Percentiles rank a stretch among this genome's conserved stretches.
These are phyloP conservation scores for Agonopterix alstromeriana DNA, from an alignment of 2,888 invertebrate species.

Conservation along the genomic window DNA sequence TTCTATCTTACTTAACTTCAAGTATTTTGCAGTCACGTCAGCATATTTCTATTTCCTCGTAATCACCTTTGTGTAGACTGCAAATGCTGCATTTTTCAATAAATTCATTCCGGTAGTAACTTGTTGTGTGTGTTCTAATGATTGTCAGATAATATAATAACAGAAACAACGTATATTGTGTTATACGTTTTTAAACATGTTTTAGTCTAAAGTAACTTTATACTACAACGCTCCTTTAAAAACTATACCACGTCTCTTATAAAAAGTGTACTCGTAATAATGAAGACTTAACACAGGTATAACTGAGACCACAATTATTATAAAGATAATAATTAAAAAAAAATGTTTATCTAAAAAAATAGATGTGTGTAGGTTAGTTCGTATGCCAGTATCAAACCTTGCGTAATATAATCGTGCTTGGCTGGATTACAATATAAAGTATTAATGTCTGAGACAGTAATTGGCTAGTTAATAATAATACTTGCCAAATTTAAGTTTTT, in stretches of 20 bases:
- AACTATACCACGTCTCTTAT: not conserved
- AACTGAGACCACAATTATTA: conserved; percentile 51
- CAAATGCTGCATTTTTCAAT: too few species aligned
- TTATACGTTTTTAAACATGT: too few species aligned
- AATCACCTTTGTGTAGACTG: too few species aligned
- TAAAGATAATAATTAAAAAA: conserved; percentile 29
- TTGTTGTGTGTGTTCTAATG: too few species aligned
- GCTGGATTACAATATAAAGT: conserved; percentile 40
- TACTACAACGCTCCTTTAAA: not conserved
- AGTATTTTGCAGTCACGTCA: too few species aligned
- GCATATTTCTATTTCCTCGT: too few species aligned
- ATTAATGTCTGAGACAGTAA: conserved; percentile 13
- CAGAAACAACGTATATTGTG: too few species aligned
- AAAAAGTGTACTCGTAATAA: conserved; percentile 29
- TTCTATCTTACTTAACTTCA: too few species aligned
- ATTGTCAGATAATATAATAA: too few species aligned
- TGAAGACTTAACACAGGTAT: conserved; percentile 46
- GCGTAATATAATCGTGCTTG: conserved; percentile 50
- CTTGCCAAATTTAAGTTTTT: conserved; percentile 45
- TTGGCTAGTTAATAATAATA: conserved; percentile 27
- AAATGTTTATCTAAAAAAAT: conserved; percentile 31
- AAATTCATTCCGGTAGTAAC: too few species aligned
- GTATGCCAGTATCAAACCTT: conserved; percentile 31
- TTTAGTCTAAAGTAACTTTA: not conserved
- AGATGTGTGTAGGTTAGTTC: conserved; percentile 51